Conservation (phyloP, 2,113 vertebrate genomes). For the Cyanoramphus novaezelandiae region DNA sequence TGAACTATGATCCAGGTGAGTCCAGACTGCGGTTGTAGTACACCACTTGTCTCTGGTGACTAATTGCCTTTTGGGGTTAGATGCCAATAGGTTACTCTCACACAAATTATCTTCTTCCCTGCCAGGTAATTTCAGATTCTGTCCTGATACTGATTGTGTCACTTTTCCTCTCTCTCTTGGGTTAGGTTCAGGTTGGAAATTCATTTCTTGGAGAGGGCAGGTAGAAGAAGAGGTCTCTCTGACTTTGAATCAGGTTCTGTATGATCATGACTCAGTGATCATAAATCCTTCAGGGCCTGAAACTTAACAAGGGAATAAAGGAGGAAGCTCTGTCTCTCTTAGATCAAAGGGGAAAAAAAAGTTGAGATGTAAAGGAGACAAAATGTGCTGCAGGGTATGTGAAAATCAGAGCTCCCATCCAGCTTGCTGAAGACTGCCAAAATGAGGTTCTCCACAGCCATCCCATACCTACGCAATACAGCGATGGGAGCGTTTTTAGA, state of each 20-base stretch:
- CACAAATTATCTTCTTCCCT: neutral
- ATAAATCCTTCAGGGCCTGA: slow-evolving; percentile 48
- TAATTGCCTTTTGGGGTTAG: neutral
- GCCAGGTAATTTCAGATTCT: neutral
- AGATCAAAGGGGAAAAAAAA: slow-evolving; percentile 45
- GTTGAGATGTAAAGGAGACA: slow-evolving; percentile 38
- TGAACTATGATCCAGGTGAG: neutral
- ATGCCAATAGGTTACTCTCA: neutral
- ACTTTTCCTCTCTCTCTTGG: neutral
- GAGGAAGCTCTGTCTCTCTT: slow-evolving; percentile 16
- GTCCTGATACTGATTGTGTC: neutral
- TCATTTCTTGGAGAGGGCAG: neutral
- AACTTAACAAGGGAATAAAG: slow-evolving; percentile 45
- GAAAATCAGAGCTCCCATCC: slow-evolving; percentile 57
- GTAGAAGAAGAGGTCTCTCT: slow-evolving; percentile 4
- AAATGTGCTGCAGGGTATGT: slow-evolving; percentile 48
- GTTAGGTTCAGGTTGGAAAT: slow-evolving; percentile 18
- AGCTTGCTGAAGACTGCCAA: slow-evolving; percentile 32
- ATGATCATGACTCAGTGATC: slow-evolving; percentile 19
- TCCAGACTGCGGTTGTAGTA: neutral
- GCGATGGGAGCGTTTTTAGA: slow-evolving; percentile 28
- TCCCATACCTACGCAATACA: slow-evolving; percentile 12
- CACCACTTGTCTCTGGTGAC: neutral
- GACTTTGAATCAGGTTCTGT: slow-evolving; percentile 31
- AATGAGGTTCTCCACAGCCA: slow-evolving; percentile 25